A percentile compares a stretch with the other conserved stretches of the same genome.
phyloP scores from a whole-genome alignment of 2,888 invertebrate species.

The Ashinkailepas kermadecensis region DNA sequence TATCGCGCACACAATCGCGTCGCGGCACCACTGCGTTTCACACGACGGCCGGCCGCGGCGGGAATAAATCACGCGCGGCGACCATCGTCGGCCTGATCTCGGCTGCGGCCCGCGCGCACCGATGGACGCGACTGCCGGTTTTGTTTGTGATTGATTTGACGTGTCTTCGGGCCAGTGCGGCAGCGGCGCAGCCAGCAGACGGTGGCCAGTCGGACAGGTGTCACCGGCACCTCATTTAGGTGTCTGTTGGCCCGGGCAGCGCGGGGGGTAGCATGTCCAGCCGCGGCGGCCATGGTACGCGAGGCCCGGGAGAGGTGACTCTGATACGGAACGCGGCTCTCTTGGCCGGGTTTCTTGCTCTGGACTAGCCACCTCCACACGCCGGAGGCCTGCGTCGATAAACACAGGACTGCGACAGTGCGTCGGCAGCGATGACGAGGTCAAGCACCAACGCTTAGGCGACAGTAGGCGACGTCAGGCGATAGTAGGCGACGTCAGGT shows the following conservation, averaged over 20 bases:
- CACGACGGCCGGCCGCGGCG: not conserved
- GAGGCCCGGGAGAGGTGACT: too few relatives aligned
- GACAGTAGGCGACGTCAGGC: too few relatives aligned
- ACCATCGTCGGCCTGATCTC: not conserved
- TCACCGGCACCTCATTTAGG: not conserved
- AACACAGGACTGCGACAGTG: too few relatives aligned
- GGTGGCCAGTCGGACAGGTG: not conserved
- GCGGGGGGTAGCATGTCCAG: too few relatives aligned
- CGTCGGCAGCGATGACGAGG: too few relatives aligned
- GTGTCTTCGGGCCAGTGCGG: not conserved
- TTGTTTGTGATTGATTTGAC: not conserved
- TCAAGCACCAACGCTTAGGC: too few relatives aligned
- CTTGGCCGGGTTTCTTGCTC: too few relatives aligned
- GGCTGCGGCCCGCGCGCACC: not conserved
- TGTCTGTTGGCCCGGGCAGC: not conserved
- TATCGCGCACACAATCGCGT: conserved; percentile 5
- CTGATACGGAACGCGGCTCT: too few relatives aligned
- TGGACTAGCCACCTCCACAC: too few relatives aligned
- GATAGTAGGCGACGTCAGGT: too few relatives aligned
- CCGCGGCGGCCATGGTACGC: too few relatives aligned
- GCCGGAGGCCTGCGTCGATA: too few relatives aligned
- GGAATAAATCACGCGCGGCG: conserved; percentile 3
- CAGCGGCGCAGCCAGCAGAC: not conserved
- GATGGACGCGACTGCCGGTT: not conserved
- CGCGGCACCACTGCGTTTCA: not conserved